Conservation (phyloP, 2,113 vertebrate genomes). For the Acinonyx jubatus region DNA sequence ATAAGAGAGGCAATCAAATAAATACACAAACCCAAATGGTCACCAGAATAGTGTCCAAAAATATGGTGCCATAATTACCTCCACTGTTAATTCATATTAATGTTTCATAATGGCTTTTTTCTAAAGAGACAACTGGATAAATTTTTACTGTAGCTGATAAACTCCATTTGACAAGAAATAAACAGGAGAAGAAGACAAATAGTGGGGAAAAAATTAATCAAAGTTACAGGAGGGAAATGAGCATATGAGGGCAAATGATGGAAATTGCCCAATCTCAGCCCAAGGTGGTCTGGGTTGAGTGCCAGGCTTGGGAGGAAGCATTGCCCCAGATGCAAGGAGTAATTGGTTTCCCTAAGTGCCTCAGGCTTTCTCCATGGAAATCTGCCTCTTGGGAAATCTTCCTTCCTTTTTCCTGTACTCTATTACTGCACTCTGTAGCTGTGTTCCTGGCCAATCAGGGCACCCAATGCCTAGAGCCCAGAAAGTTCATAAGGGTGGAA, state of each 20-base stretch:
- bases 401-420: background rate
- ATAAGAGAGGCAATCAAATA: background rate
- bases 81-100: background rate
- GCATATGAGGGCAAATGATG: background rate
- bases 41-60: background rate
- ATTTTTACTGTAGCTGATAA: background rate
- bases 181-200: background rate
- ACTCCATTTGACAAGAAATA: background rate
- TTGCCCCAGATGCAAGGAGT: background rate
- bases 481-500: background rate
- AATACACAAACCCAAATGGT: background rate
- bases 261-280: background rate
- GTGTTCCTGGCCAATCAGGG: slow-evolving; percentile 1
- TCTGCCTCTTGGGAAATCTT: background rate
- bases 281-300: background rate
- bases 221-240: background rate
- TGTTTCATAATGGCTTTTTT: background rate
- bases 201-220: background rate
- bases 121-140: background rate
- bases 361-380: background rate
- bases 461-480: background rate
- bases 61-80: background rate
- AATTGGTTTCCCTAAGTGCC: background rate
- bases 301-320: background rate
- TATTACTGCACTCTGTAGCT: background rate